Conservation (phyloP, 2,888 invertebrate genomes). For the Graphium colonna region DNA sequence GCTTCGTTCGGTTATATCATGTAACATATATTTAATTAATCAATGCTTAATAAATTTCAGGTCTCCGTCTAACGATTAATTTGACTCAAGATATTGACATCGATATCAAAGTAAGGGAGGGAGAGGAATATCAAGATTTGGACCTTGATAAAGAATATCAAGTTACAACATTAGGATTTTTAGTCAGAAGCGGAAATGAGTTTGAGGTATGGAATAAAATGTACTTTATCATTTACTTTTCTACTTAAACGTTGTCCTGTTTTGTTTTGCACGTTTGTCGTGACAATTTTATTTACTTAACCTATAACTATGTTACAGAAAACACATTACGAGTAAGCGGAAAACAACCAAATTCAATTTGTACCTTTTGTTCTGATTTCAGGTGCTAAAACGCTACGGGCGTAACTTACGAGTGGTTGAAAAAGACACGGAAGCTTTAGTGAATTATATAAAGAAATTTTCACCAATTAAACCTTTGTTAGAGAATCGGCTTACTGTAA, state of each 20-base stretch:
- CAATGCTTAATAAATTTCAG: constrained; percentile 46
- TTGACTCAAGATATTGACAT: constrained; percentile 71
- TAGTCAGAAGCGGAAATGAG: constrained; percentile 82
- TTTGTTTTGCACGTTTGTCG: too few relatives aligned
- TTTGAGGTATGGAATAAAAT: constrained; percentile 56
- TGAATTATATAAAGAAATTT: constrained; percentile 65
- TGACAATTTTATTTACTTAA: too few relatives aligned
- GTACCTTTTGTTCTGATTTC: constrained; percentile 32
- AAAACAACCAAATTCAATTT: too few relatives aligned
- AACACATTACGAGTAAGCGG: too few relatives aligned
- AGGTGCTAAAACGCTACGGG: constrained; percentile 63
- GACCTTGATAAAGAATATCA: constrained; percentile 79
- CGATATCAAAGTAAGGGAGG: constrained; percentile 77
- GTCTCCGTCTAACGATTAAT: constrained; percentile 80
- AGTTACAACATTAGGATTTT: constrained; percentile 79
- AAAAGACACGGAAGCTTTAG: constrained; percentile 71
- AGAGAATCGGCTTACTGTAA: constrained; percentile 74
- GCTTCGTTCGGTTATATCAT: too few relatives aligned
- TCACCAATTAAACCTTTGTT: constrained; percentile 73
- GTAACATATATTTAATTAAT: too few relatives aligned
- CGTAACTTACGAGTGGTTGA: constrained; percentile 60
- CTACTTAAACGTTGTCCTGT: too few relatives aligned
- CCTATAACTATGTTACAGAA: too few relatives aligned
- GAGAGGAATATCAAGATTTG: constrained; percentile 74
- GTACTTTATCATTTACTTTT: not conserved